Evolutionary conservation across 2,113 vertebrate species (phyloP), one percentile per base, ranked within the genome.

Genomic region (Hyperopisus bebe): DNA sequence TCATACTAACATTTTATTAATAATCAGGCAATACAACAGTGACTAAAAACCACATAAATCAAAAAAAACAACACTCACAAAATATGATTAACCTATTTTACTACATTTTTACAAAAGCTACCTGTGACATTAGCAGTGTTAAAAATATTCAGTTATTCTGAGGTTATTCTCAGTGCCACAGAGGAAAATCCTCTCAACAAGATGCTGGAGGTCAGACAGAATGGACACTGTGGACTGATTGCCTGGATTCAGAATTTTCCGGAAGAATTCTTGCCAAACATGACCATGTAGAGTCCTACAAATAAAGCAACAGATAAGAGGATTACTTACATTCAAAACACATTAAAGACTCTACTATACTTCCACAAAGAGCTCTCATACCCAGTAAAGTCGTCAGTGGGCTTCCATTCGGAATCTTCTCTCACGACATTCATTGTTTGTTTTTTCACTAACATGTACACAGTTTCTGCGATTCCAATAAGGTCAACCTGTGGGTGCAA

Each of bases 401-500:
- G 94, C 93, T 93, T 96, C 96, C 96, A 97, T 86, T 87, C 21
- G 27, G 92, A 94, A 89, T 95, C 92, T 50, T 96, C 94, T 91
- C 94, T 93, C 89, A 89, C 92, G 90, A 95, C 92, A 90, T 95
- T 93, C 89, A 97, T 53, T 1, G 94, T 94, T 21, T 94, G 92
- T 70, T 93, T 94, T 92, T 95, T 96, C 86, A 97, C 90, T 19
- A 96, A 93, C 91, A 96, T 90, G 92, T 97, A 96, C 39, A 95
- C 88, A 87, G 95, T 91, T 91, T 98, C 96, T 90, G 97, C 97
- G 93, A 97, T 92, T 44, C 96, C 96, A 93, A 97, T 91, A 91
- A 98, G 94, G 93, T 98, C 97, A 8, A 97, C 95, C 97, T 98
- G 91, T 88, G 74, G 4, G 62, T 19, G 35, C 35, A 53, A 46